Percentiles rank a stretch among this genome's conserved stretches.
phyloP scores from a whole-genome alignment of 2,888 invertebrate genomes.

The Megamerina dolium region DNA sequence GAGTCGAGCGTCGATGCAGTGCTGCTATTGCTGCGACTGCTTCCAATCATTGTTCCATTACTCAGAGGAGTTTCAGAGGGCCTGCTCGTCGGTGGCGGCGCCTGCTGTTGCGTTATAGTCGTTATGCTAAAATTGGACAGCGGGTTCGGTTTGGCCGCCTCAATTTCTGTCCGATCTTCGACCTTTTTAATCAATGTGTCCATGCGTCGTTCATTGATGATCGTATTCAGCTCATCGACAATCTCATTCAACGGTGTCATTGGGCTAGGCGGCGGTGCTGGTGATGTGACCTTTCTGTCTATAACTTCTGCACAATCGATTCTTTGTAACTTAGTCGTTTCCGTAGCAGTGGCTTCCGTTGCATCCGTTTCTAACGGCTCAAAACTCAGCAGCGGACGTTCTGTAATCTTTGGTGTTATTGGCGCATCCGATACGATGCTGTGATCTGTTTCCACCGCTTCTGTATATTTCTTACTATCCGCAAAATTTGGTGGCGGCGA shows the following conservation, averaged over 20 bases:
- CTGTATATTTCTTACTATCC: slow-evolving; percentile 23
- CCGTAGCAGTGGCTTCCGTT: neutral
- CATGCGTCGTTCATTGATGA: slow-evolving; percentile 37
- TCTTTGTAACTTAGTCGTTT: neutral
- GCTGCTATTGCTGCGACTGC: neutral
- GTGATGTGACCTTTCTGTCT: no score
- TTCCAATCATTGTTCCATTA: neutral
- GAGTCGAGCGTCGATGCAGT: neutral
- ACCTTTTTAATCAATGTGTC: slow-evolving; percentile 34
- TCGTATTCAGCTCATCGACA: slow-evolving; percentile 36
- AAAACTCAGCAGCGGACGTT: slow-evolving; percentile 24
- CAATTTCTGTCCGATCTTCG: slow-evolving; percentile 27
- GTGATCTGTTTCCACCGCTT: neutral
- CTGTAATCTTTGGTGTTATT: slow-evolving; percentile 26
- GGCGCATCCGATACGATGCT: slow-evolving; percentile 20
- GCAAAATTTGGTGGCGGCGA: slow-evolving; percentile 46
- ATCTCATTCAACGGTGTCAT: slow-evolving; percentile 36
- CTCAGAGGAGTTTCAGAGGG: neutral
- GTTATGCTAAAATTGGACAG: slow-evolving; percentile 41
- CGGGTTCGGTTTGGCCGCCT: slow-evolving; percentile 38
- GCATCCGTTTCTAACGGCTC: slow-evolving; percentile 9
- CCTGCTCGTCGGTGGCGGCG: slow-evolving; percentile 11
- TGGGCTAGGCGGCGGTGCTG: slow-evolving; percentile 17
- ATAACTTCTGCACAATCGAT: no score
- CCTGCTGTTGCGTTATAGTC: slow-evolving; percentile 12